A percentile compares a stretch with the other conserved stretches of the same genome.
These are phyloP conservation scores for Arenaria interpres DNA, from an alignment of 2,113 vertebrate species.

Conservation along the genomic window DNA sequence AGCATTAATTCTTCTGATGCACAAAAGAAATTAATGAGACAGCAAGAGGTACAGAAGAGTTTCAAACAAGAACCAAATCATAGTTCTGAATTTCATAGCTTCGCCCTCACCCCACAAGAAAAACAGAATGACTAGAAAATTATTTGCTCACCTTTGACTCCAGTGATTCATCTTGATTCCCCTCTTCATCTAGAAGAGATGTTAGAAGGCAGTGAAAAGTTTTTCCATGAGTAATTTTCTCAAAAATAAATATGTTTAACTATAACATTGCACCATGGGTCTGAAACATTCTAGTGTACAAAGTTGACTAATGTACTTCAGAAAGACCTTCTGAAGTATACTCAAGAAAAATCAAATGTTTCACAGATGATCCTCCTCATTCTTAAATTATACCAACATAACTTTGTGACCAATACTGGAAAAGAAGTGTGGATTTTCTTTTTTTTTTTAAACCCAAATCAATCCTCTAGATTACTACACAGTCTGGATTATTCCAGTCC, in stretches of 20 bases:
- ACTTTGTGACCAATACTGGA: not conserved
- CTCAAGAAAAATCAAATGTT: not conserved
- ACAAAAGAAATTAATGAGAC: not conserved
- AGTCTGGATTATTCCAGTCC: not conserved
- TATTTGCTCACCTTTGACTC: conserved; percentile 75
- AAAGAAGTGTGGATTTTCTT: not conserved
- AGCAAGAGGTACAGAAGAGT: not conserved
- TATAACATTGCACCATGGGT: not conserved
- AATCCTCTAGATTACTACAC: not conserved
- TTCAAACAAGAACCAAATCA: not conserved
- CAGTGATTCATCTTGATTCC: conserved; percentile 75
- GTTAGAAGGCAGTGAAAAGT: not conserved
- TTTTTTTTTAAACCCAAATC: not conserved
- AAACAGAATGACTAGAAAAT: not conserved
- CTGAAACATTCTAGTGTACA: not conserved
- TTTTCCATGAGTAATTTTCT: not conserved
- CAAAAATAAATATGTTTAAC: conserved; percentile 2
- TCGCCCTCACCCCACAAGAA: not conserved
- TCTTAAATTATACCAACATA: not conserved
- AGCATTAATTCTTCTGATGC: not conserved
- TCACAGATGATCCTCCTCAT: not conserved
- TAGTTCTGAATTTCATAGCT: not conserved
- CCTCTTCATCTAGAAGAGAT: conserved; percentile 75
- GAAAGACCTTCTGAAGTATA: not conserved
- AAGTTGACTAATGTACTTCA: not conserved